Evolutionary conservation across 2,113 vertebrate species (phyloP).

Genomic region (Aegotheles bennettii): DNA sequence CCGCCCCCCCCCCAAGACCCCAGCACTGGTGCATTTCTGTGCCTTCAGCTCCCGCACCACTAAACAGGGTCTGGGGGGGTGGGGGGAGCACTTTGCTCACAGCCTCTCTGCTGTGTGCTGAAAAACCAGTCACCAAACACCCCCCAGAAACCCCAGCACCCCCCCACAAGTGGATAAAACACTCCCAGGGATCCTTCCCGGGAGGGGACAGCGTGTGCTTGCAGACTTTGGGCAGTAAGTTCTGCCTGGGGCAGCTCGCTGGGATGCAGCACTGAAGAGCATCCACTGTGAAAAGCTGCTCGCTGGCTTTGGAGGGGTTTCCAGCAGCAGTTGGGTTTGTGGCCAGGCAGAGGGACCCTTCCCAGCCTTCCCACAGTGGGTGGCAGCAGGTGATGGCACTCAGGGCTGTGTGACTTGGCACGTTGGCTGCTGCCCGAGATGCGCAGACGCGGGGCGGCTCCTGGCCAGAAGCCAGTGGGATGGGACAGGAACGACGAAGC

Average conservation of each 20-base stretch:
- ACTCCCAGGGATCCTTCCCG: not conserved
- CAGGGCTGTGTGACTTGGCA: not conserved
- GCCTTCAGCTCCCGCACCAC: not conserved
- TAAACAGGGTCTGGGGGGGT: not conserved
- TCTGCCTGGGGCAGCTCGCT: not conserved
- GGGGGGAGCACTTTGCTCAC: not conserved
- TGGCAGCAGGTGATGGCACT: accelerated
- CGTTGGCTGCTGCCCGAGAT: accelerated
- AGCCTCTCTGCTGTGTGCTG: not conserved
- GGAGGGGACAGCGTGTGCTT: accelerated
- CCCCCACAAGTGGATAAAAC: not conserved
- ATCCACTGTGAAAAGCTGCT: not conserved
- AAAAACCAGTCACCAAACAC: accelerated
- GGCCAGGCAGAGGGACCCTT: accelerated
- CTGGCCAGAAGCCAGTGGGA: not conserved
- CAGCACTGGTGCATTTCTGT: accelerated
- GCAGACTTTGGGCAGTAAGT: not conserved
- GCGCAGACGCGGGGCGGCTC: accelerated
- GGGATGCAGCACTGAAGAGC: not conserved
- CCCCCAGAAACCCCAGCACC: accelerated
- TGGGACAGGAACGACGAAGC: accelerated
- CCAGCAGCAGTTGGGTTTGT: not conserved
- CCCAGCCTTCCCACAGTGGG: accelerated
- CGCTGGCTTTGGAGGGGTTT: not conserved
- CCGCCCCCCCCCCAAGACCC: accelerated